These are phyloP conservation scores for Chaitophorus viminalis DNA, from an alignment of 2,888 invertebrate species.

Conservation along the genomic window DNA sequence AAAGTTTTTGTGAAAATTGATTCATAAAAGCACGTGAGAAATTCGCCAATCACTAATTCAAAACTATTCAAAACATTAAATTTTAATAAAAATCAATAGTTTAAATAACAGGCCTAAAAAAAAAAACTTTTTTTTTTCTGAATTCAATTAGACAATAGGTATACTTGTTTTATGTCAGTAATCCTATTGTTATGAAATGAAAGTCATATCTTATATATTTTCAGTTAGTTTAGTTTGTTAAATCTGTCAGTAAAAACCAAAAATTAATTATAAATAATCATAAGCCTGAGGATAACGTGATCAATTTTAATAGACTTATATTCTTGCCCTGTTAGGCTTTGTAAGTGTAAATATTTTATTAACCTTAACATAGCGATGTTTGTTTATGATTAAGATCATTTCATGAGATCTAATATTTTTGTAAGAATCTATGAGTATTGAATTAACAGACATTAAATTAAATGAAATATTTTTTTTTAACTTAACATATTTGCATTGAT, in stretches of 20 bases:
- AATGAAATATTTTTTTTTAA: background rate
- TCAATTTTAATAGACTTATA: too few relatives aligned
- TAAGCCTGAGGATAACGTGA: too few relatives aligned
- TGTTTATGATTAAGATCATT: background rate
- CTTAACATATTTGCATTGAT: background rate
- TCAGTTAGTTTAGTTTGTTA: too few relatives aligned
- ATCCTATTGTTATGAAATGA: too few relatives aligned
- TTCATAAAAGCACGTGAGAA: background rate
- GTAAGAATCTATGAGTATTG: background rate
- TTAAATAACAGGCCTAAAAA: background rate
- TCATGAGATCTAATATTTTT: background rate
- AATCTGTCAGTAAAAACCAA: too few relatives aligned
- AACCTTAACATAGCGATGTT: background rate
- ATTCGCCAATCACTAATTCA: too few relatives aligned
- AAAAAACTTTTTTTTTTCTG: too few relatives aligned
- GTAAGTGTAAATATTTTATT: background rate
- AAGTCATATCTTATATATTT: too few relatives aligned
- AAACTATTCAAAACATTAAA: background rate
- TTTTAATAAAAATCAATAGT: background rate
- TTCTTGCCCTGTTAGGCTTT: background rate
- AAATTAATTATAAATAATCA: too few relatives aligned
- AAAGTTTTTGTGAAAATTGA: constrained; percentile 2
- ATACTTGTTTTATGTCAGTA: too few relatives aligned
- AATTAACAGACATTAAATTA: background rate
- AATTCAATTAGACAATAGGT: too few relatives aligned